Conservation (phyloP, 1,140 invertebrate genomes). For the Patella vulgata region DNA sequence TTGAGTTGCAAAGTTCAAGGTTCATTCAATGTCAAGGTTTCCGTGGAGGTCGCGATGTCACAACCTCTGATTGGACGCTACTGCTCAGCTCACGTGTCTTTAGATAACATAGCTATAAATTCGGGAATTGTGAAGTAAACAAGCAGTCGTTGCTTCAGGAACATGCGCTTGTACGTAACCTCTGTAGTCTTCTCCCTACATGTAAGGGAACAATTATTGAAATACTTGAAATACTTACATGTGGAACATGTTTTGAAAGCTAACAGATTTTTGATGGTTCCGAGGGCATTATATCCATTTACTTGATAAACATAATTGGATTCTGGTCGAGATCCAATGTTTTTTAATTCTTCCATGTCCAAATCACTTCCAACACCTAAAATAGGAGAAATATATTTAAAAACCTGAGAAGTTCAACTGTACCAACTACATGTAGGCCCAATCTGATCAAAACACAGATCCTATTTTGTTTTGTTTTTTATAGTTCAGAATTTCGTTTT, state of each 20-base stretch:
- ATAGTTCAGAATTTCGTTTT: no score
- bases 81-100: no score
- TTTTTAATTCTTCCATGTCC: conserved; percentile 8
- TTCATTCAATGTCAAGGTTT: no score
- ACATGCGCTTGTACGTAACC: no score
- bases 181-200: no score
- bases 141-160: no score
- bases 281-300: conserved; percentile 14
- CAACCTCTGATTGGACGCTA: no score
- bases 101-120: no score
- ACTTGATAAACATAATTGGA: conserved; percentile 14
- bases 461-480: neutral
- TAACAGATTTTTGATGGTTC: conserved; percentile 14
- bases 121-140: no score
- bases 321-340: conserved; percentile 17
- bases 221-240: conserved; percentile 19
- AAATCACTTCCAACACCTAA: conserved; percentile 21
- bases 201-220: no score
- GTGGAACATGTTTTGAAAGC: conserved; percentile 17
- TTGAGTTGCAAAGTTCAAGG: no score
- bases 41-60: no score
- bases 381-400: neutral
- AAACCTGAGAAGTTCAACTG: neutral
- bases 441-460: neutral
- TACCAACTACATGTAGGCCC: neutral